These are phyloP conservation scores for Myodes glareolus DNA, from an alignment of 2,113 vertebrate genomes.

Conservation along the genomic window DNA sequence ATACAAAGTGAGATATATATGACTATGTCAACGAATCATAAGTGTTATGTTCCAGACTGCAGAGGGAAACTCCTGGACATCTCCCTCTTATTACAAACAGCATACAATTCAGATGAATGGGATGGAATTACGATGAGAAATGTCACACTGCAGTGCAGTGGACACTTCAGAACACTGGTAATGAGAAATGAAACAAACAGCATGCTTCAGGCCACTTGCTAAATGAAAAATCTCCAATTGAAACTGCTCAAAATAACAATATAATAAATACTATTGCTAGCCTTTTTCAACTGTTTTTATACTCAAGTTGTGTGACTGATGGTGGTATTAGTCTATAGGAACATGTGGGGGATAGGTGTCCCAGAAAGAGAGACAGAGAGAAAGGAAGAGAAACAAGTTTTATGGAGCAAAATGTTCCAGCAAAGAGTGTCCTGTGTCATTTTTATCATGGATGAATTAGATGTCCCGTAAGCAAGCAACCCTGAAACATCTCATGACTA, in stretches of 20 bases:
- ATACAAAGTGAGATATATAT: not conserved
- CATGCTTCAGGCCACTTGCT: not conserved
- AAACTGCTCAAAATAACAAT: slow-evolving; percentile 30
- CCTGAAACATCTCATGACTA: not conserved
- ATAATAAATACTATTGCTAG: not conserved
- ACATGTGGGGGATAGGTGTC: too few species aligned
- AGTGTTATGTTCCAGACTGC: not conserved
- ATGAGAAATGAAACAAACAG: slow-evolving; percentile 47
- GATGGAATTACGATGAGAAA: not conserved
- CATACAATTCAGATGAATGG: slow-evolving; percentile 30
- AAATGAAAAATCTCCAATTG: not conserved
- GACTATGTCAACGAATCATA: not conserved
- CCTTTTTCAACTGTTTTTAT: not conserved
- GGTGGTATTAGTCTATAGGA: not conserved
- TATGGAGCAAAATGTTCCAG: not conserved
- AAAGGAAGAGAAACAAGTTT: not conserved
- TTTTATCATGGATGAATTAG: not conserved
- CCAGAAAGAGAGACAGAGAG: too few species aligned
- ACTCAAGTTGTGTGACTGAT: not conserved
- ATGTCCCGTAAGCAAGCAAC: not conserved
- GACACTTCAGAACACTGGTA: slow-evolving; percentile 14
- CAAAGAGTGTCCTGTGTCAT: not conserved
- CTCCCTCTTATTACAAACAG: not conserved
- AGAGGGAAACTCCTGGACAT: not conserved
- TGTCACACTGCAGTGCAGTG: not conserved